Base-by-base conservation (phyloP, 2,888 invertebrate genomes). In the Callyntrura sp. region DNA sequence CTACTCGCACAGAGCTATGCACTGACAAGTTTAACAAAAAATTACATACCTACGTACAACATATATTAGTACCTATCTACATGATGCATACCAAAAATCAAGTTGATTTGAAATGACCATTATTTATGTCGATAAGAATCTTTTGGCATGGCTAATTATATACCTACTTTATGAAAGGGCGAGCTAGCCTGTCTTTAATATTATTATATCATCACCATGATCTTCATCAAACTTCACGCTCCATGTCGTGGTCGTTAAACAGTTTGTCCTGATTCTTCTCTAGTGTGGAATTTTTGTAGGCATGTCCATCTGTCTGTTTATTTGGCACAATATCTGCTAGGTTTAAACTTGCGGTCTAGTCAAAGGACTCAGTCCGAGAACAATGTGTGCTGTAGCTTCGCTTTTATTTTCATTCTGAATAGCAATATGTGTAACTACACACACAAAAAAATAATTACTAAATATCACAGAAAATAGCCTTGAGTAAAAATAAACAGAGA, bases 71-170 rank as follows among this genome's bases (percentile, higher is more conserved):
- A 5, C 25, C 45, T 43, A 68, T 23, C 17, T 68, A 25, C 6
- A 14, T 25, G 23, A 48, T 4, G 17, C 48, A 55, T n/a, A 35
- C 8, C 6, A 25, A 55, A 48, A 51, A 51, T 12, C 51, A 57
- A 79, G 65, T 57, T 82, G 82, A 65, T 82, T 82, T 82, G 65
- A 11, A 23, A 68, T 70, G 84, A 20, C 70, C 62, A 84, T 84
- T 84, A 84, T 84, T 84, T 62, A 70, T 62, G 35, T 0, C 28
- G 84, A 84, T 84, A 84, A 84, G 48, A 55, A 84, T 84, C 84
- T 84, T 84, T 84, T 84, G 68, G 84, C 70, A 70, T 84, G 70
- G 68, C 68, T 84, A 84, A 84, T 84, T 84, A 62, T 55, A 55
- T n/a, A n/a, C n/a, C n/a, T 48, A 20, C 57, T 82, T 48, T 82